A percentile compares a stretch with the other conserved stretches of the same genome.
Conservation (phyloP, 2,888 invertebrate species). For the Drosophila pseudotalamancana region DNA sequence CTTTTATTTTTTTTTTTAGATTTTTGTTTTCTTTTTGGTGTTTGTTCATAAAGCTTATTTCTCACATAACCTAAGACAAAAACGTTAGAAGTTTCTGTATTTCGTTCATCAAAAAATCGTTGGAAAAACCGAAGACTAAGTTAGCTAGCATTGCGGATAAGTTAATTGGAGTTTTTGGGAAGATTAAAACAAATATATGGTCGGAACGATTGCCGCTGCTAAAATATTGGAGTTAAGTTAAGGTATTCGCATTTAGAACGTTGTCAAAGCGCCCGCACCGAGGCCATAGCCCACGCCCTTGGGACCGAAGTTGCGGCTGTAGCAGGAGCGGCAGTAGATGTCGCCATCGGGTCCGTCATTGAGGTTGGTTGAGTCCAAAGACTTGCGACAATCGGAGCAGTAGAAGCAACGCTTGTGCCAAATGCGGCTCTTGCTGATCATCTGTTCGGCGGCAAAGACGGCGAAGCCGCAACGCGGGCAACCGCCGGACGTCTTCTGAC, state of each 20-base stretch:
- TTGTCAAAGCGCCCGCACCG: conserved; percentile 95
- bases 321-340: conserved; percentile 96
- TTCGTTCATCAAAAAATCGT: conserved; percentile 79
- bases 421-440: conserved; percentile 95
- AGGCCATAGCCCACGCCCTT: conserved; percentile 95
- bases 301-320: conserved; percentile 93
- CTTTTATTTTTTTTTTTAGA: conserved; percentile 37
- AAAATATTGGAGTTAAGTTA: conserved; percentile 17
- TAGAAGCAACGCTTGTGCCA: conserved; percentile 98
- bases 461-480: conserved; percentile 95
- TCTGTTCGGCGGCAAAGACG: conserved; percentile 98
- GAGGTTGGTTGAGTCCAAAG: conserved; percentile 94
- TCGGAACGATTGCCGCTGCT: conserved; percentile 53
- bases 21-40: conserved; percentile 26
- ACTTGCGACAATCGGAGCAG: conserved; percentile 94
- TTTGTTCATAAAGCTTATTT: conserved; percentile 67
- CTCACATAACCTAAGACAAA: conserved; percentile 79
- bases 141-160: conserved; percentile 64
- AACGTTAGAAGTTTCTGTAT: conserved; percentile 43
- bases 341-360: conserved; percentile 97
- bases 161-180: conserved; percentile 26
- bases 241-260: conserved; percentile 88
- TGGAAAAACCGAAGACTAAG: conserved; percentile 78
- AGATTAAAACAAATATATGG: conserved; percentile 40
- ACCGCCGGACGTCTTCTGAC: conserved; percentile 90